Conservation (phyloP, 2,797 vertebrate species). For the Cirrhinus molitorella region DNA sequence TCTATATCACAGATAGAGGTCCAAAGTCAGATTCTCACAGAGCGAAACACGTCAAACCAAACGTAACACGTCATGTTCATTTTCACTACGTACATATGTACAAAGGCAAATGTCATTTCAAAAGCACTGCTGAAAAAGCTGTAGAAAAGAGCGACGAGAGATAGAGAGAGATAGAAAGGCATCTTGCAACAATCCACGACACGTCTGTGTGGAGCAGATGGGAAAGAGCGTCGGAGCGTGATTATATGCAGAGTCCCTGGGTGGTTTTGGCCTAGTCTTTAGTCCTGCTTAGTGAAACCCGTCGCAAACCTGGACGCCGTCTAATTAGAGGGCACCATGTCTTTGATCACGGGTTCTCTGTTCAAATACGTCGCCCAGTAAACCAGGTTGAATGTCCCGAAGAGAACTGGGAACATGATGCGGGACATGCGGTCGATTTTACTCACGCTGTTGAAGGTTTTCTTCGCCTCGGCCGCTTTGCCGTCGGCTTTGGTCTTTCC, state of each 20-base stretch:
- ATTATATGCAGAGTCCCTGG: constrained; percentile 86
- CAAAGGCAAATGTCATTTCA: constrained; percentile 78
- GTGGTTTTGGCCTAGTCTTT: constrained; percentile 82
- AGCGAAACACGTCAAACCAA: constrained; percentile 72
- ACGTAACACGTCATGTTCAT: constrained; percentile 69
- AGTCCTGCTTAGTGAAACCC: constrained; percentile 77
- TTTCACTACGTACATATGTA: constrained; percentile 73
- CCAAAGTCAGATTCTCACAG: constrained; percentile 68
- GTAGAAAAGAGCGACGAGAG: constrained; percentile 78
- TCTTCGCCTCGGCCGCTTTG: constrained; percentile 91
- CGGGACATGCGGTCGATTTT: constrained; percentile 99
- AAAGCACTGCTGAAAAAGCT: constrained; percentile 80
- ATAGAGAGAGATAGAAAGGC: constrained; percentile 72
- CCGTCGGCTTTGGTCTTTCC: constrained; percentile 89
- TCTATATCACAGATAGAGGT: constrained; percentile 60
- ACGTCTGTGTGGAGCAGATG: constrained; percentile 66
- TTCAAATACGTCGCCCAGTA: constrained; percentile 99
- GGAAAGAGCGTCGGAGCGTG: constrained; percentile 79
- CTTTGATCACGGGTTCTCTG: constrained; percentile 94
- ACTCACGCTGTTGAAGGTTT: constrained; percentile 99
- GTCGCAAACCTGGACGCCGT: constrained; percentile 62
- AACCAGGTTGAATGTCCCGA: constrained; percentile 95
- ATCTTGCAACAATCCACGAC: constrained; percentile 72
- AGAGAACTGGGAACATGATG: constrained; percentile 97
- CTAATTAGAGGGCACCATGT: constrained; percentile 91